Conservation (phyloP, 2,888 invertebrate species). For the Abrostola tripartita region DNA sequence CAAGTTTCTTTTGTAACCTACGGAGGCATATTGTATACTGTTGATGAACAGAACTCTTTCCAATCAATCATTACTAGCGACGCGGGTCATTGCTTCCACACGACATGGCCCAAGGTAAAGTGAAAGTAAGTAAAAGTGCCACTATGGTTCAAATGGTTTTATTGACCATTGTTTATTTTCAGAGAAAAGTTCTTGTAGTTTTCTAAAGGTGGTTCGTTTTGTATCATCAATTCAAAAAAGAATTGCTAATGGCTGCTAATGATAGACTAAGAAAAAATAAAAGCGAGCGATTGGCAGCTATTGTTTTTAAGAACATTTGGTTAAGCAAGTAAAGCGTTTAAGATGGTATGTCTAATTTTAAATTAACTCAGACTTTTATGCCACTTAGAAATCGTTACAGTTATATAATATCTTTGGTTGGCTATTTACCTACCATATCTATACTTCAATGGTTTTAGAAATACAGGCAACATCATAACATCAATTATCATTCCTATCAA, state of each 20-base stretch:
- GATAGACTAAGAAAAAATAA: not conserved
- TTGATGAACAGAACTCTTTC: constrained; percentile 11
- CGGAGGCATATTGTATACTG: constrained; percentile 9
- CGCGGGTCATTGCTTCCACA: constrained; percentile 69
- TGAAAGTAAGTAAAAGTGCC: constrained; percentile 81
- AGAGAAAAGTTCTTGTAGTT: constrained; percentile 37
- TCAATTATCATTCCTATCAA: constrained; percentile 35
- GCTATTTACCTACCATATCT: constrained; percentile 11
- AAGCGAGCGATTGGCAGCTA: not conserved
- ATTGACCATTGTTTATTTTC: constrained; percentile 51
- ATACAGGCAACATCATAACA: constrained; percentile 15
- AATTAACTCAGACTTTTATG: not conserved
- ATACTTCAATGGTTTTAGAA: constrained; percentile 19
- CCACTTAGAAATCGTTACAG: not conserved
- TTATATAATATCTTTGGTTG: constrained; percentile 33
- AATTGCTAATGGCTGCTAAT: not conserved
- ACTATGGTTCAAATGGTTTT: constrained; percentile 56
- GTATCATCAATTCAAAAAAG: constrained; percentile 10
- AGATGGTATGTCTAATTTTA: not conserved
- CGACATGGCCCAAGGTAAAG: constrained; percentile 73
- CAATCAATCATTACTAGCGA: constrained; percentile 44
- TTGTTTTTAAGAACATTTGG: not conserved
- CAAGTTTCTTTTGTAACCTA: too few species aligned
- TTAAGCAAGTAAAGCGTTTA: not conserved
- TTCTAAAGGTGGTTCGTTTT: constrained; percentile 15